Base-by-base conservation (phyloP, 2,888 invertebrate genomes). In the Torymus aiolomorphi region DNA sequence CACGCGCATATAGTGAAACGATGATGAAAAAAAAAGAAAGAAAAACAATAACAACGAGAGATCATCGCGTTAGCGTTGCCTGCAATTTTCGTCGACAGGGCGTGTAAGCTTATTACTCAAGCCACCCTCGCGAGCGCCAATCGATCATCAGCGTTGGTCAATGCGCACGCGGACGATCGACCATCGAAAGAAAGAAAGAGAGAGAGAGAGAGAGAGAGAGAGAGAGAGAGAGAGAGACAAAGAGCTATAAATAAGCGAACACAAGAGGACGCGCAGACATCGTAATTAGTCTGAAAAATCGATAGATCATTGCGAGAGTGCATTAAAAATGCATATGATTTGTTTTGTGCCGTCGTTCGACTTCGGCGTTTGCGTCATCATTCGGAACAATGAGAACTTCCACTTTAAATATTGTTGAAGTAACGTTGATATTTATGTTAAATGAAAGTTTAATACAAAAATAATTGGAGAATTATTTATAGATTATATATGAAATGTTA, bases 241-340 rank as follows among this genome's bases (percentile, higher is more conserved):
- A 20, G 54, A 52, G 52, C 67, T 69, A 65, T 65, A 81, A 69
- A 70, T 75, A 79, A 74, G 52, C 42, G 42, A 42, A 42, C 42
- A 8, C 16, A 56, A 18, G 57, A 56, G 54, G 67, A 61, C 20
- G 59, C 5, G 42, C 42, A 42, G 42, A 42, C 8, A 76, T 2
- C 63, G 63, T 49, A 56, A 61, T 69, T 69, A 76, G 69, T 76
- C 61, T 61, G 61, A 31, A 49, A 57, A 74, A 73, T 73, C 72
- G 31, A 73, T 73, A 24, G 11, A 24, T 59, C 18, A 42, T 42
- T 59, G 18, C 49, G 24, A 42, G 16, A 13, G 16, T 16, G 16
- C 11, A 65, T 10, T 49, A 65, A n/a, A 67, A 52, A 10, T 56
- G 11, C 20, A 16, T 20, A 56, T 67, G 42, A 5, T 42, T 42